phyloP scores from a whole-genome alignment of 2,797 vertebrate species.

The Gobio occitaniae region DNA sequence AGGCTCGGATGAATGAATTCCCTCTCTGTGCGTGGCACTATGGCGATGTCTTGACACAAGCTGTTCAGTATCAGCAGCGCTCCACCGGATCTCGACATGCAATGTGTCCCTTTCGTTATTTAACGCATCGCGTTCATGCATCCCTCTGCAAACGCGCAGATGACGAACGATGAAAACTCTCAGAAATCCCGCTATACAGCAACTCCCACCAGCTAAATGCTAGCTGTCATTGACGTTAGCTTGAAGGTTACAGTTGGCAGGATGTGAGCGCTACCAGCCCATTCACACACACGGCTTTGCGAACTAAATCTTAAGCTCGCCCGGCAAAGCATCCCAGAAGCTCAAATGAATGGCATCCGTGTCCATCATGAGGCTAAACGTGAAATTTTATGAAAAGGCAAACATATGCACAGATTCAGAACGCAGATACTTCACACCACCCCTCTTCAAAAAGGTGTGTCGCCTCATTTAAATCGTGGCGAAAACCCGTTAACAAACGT shows the following conservation, averaged over 20 bases:
- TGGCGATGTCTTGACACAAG: constrained; percentile 47
- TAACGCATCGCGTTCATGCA: constrained; percentile 46
- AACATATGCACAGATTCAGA: not conserved
- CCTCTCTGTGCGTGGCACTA: constrained; percentile 5
- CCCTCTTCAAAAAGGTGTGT: constrained; percentile 22
- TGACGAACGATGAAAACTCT: not conserved
- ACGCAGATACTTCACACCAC: constrained; percentile 4
- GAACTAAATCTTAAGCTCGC: not conserved
- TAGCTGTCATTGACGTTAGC: constrained; percentile 63
- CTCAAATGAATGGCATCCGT: not conserved
- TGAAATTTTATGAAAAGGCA: not conserved
- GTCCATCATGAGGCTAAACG: not conserved
- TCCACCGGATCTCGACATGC: constrained; percentile 45
- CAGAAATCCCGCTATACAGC: constrained; percentile 2
- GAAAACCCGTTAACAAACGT: not conserved
- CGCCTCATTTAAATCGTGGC: constrained; percentile 21
- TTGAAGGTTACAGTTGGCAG: constrained; percentile 62
- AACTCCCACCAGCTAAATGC: constrained; percentile 31
- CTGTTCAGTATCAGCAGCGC: constrained; percentile 42
- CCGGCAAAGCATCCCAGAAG: not conserved
- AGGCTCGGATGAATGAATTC: constrained; percentile 34
- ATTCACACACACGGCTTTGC: constrained; percentile 8
- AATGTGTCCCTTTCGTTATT: constrained; percentile 40
- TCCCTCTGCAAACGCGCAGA: constrained; percentile 52
- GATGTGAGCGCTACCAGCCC: constrained; percentile 27